phyloP scores from a whole-genome alignment of 2,113 vertebrate species.

The Phrynosoma platyrhinos region DNA sequence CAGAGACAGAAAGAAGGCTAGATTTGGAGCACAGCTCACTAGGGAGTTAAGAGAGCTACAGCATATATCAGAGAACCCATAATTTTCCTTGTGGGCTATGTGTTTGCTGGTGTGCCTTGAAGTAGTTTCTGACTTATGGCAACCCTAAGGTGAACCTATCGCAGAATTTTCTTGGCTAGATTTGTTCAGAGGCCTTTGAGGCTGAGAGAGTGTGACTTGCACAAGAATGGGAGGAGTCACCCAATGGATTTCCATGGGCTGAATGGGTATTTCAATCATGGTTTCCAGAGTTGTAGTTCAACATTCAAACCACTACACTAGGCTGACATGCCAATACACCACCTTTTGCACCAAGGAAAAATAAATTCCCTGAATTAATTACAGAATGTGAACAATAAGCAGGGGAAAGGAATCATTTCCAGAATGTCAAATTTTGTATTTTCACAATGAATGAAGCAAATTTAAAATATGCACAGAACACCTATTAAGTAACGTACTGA shows the following conservation, averaged over 20 bases:
- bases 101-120: not conserved
- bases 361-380: not conserved
- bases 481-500: not conserved
- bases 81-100: not conserved
- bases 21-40: not conserved
- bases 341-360: not conserved
- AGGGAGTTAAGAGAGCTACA: not conserved
- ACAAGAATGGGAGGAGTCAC: too few species aligned
- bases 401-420: not conserved
- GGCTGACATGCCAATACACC: not conserved
- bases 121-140: too few species aligned
- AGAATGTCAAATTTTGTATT: not conserved
- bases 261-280: too few species aligned
- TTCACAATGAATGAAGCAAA: not conserved
- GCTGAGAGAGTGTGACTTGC: too few species aligned
- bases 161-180: too few species aligned
- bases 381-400: not conserved
- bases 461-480: not conserved
- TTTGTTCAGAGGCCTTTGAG: too few species aligned
- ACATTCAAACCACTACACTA: too few species aligned
- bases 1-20: not conserved
- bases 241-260: too few species aligned
- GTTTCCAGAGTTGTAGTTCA: too few species aligned
- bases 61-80: not conserved
- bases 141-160: too few species aligned